Evolutionary conservation across 1,140 invertebrate genomes (phyloP), one percentile per base, ranked within the genome.

Genomic region (Lepidurus couesii): DNA sequence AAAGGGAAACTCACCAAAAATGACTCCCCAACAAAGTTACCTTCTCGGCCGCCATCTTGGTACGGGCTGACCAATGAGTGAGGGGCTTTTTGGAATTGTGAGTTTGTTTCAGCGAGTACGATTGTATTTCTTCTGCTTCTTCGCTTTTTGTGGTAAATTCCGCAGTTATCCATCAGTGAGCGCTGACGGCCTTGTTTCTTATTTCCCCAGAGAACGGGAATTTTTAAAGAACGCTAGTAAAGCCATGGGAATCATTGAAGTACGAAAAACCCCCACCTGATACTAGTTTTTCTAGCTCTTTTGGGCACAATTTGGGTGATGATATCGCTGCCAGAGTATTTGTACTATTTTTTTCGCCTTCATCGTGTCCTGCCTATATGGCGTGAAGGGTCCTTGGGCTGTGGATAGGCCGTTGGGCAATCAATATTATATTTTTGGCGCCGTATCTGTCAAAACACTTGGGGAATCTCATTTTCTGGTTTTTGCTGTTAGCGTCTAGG

Each of bases 21-120:
- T 21, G 53, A 65, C 53, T 65, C 53, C 34, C 53, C 16, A 65
- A 65, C 53, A 21, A 65, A 65, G 53, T 65, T 65, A 65, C 53
- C 53, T 65, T 65, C 21, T 11, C n/a, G 53, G 16, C 53, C 53
- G n/a, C 53, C 53, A 65, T 65, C 21, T 65, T 65, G 53, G 13
- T 13, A n/a, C 13, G 53, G 53, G 8, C 21, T 65, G 53, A 65
- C 53, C 53, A 65, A 65, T 21, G 53, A 65, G 53, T 21, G 53
- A 13, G 16, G n/a, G 53, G 21, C n/a, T 65, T 65, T 21, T 7
- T 65, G 8, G 53, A 65, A 11, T 65, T 65, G 16, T 21, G 16
- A 65, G 53, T 65, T 65, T 21, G 16, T 21, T n/a, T 13, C 6
- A 16, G 53, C 16, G 53, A 65, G 21, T 65, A 16, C n/a, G 53